Base-by-base conservation (phyloP, 2,797 vertebrate species). In the Apogon talboti region DNA sequence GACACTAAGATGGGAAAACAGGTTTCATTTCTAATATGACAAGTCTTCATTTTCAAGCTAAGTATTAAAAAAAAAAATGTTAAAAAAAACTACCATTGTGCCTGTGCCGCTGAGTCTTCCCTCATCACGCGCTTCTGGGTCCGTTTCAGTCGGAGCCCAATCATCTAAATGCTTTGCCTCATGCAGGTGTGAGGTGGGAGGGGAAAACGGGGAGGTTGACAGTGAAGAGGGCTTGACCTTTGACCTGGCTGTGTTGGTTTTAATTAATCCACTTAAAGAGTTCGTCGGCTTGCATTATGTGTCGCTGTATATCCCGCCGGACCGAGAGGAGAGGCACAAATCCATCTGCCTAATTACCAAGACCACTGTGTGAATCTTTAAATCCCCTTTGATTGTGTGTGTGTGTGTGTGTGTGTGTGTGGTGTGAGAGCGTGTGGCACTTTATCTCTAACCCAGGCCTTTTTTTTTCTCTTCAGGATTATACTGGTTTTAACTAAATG, bases 191-290 rank as follows among this genome's bases (percentile, higher is more conserved):
- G 10, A 24, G 8, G 40, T 11, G 11, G 46, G 16, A 21, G 6
- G 15, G 24, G 13, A 14, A 5, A 16, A 55, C n/a, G 57, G 13
- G 52, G 43, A 42, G 78, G 68, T 41, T 18, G 59, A 46, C 70
- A 37, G 72, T 13, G 6, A 19, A 53, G 65, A 47, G 75, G 75
- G 64, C 72, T 77, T 87, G 87, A 92, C 89, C 92, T 91, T 79
- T 92, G 89, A 92, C 92, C 88, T 61, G 12, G 5, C 66, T 1
- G 60, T 87, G 90, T 91, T 90, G 78, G 85, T 86, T 91, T 92
- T 90, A 92, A 93, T 92, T 89, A 92, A 93, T 91, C 91, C 81
- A 87, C 84, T 92, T 90, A 91, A 83, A 87, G 79, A 79, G 86
- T 79, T 63, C 14, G 65, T 86, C 81, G 44, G 69, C 49, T 72